Base-by-base conservation (phyloP, 2,797 vertebrate genomes). In the Acipenser oxyrinchus region DNA sequence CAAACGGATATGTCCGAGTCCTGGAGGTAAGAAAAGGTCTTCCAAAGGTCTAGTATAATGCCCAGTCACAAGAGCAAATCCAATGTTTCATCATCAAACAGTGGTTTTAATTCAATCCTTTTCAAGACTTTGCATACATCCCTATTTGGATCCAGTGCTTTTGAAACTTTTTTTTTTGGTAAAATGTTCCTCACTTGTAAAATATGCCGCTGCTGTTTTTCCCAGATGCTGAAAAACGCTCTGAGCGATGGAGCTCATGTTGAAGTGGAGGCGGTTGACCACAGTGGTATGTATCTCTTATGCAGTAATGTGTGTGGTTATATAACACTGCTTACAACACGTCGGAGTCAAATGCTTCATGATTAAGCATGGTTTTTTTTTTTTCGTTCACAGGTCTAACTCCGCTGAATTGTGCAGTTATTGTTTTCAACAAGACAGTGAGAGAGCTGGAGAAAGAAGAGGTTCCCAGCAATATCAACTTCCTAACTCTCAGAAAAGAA, bases 1-100 rank as follows among this genome's bases (percentile, higher is more conserved):
- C 92, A 76, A 88, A 85, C 0, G 93, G 93, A 6, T 91, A 91
- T 52, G 6, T 90, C 71, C 75, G 82, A 63, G 89, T 93, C 2
- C 71, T 94, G 68, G 83, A 94, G 86, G 93, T 93, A 3, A 77
- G 76, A 0, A 6, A 4, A 51, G 23, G 23, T 23, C 23, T 3
- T 23, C 23, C 23, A 23, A 23, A 23, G 23, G 2, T 37, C 23
- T 37, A 37, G 4, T 37, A 37, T 37, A 37, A 4, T 37, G 23
- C 4, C 23, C 2, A 2, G 4, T 37, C 4, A 37, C 23, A 37
- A 37, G 23, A 37, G 23, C 23, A 37, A 37, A 37, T 4, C 2
- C 23, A 37, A 4, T 37, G 23, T 37, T 37, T 37, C 23, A 2
- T 37, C 23, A 37, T 37, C 23, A 37, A 37, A 37, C 23, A 37